Base-by-base conservation (phyloP, 2,888 invertebrate species). In the Drosophila borealis region DNA sequence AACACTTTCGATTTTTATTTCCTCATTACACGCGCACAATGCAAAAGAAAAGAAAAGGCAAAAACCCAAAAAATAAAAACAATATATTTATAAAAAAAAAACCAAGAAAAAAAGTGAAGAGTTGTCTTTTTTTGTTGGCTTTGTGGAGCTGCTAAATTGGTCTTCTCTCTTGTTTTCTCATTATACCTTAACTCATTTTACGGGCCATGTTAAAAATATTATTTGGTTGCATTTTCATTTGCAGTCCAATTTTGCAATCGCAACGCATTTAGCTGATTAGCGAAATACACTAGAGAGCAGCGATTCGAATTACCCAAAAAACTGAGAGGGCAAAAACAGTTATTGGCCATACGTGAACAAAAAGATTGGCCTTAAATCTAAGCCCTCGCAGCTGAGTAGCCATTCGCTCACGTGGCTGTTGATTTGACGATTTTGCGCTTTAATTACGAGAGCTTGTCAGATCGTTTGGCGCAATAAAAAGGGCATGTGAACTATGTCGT, bases 1-100 rank as follows among this genome's bases (percentile, higher is more conserved):
- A 88, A 83, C 84, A 85, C 84, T 85, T 85, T 87, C 74, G 56
- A 79, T 89, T 87, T 74, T 77, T 77, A 70, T 87, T 83, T 86
- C 73, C 79, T 80, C 82, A 72, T 77, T 83, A 78, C 64, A 80
- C 67, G 56, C 57, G 59, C 44, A 60, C 41, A 61, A 53, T 70
- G 41, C 73, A 73, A 73, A 76, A 69, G 45, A 41, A 49, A 50
- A 55, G 41, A 53, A 57, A 41, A n/a, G 3, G 14, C 46, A 69
- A 45, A 53, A 69, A 45, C 44, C 33, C 34, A 45, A 34, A 37
- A 60, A 63, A 66, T 44, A 55, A 71, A 49, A 49, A 59, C 17
- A 41, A 17, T 41, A 42, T 42, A 42, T 11, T 17, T 10, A 61
- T 42, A 19, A 34, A 8, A 9, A 42, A 25, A 48, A 50, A 19